Evolutionary conservation across 2,113 vertebrate species (phyloP), one percentile per base, ranked within the genome.

Genomic region (Progne subis): DNA sequence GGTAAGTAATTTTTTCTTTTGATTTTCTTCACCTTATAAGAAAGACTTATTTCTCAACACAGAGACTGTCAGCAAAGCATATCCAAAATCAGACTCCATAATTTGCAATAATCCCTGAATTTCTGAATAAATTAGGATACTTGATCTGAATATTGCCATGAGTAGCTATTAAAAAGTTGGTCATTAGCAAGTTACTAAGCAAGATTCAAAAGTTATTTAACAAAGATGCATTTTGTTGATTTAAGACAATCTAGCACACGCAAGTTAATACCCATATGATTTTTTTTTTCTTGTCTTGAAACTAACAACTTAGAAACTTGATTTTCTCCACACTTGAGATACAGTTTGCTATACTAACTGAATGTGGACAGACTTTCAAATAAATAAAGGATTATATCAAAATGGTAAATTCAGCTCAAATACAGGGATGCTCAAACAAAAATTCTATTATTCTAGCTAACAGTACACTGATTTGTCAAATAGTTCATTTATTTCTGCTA

Each of bases 81-180:
- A 83, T 34, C 37, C 67, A 95, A 83, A 26, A 92, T 74, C 23
- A 43, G 43, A 61, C 39, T 52, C 43, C 5, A 32, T 25, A 83
- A 74, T 55, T 86, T 77, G 18, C 55, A 96, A 88, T 74, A 70
- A 83, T 67, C 29, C 12, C 41, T 74, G 32, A 88, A 83, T 64
- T 52, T 82, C 60, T 93, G 44, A 93, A 88, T 90, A 93, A 85
- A 86, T 82, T 82, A 82, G 49, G 55, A 85, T 59, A 77, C 46
- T 50, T 67, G 29, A 86, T 46, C 25, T 86, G 63, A 92, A 61
- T 46, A 84, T 19, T 60, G 34, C 10, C 60, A 75, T n/a, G 20
- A 75, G n/a, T 61, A 65, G 50, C 63, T 86, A 72, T 53, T 80
- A 69, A 86, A 93, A n/a, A 65, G 14, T 8, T 46, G 34, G 55